Conservation (phyloP, 2,888 invertebrate species). For the Boloria euphrosyne region DNA sequence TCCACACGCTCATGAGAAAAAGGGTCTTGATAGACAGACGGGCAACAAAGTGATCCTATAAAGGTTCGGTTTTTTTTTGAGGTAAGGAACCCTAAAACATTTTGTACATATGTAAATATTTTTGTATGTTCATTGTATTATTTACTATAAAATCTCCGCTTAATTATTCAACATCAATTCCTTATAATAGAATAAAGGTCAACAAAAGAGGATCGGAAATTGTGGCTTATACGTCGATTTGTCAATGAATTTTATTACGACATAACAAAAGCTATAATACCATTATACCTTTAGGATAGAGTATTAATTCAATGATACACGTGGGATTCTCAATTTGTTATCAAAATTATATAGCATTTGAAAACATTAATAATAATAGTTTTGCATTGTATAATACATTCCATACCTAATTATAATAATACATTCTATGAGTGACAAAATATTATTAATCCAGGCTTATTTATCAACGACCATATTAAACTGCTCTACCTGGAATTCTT, state of each 20-base stretch:
- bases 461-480: too few relatives aligned
- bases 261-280: constrained; percentile 27
- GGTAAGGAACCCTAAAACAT: too few relatives aligned
- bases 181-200: constrained; percentile 16
- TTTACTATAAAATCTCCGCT: background rate
- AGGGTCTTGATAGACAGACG: too few relatives aligned
- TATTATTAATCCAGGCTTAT: background rate
- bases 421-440: background rate
- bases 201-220: constrained; percentile 35
- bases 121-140: too few relatives aligned
- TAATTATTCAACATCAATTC: background rate
- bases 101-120: too few relatives aligned
- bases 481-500: too few relatives aligned
- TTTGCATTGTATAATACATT: constrained; percentile 11
- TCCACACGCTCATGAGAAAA: too few relatives aligned
- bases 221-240: constrained; percentile 33
- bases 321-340: constrained; percentile 14
- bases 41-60: too few relatives aligned
- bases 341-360: constrained; percentile 28
- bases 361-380: constrained; percentile 17
- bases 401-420: background rate
- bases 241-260: constrained; percentile 29
- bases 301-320: constrained; percentile 19
- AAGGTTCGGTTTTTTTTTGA: too few relatives aligned
- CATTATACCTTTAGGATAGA: constrained; percentile 27